Base-by-base conservation (phyloP, 1,140 invertebrate genomes). In the Drosophila eugracilis region DNA sequence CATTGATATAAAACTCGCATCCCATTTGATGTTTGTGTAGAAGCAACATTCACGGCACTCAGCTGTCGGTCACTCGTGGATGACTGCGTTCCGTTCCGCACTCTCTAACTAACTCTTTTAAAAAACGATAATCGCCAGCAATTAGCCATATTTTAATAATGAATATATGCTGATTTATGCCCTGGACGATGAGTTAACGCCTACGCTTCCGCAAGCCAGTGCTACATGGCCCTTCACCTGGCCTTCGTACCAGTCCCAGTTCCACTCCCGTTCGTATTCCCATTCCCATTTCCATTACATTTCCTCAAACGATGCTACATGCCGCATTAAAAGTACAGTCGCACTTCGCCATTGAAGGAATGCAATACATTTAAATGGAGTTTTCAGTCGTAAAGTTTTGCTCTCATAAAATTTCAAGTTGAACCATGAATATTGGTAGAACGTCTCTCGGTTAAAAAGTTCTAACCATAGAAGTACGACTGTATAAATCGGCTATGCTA, bases 121-220 rank as follows among this genome's bases (percentile, higher is more conserved):
- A 3, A 4, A 9, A 17, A 32, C 52, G 39, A 36, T 47, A 30
- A 45, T 62, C 34, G 41, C 54, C 37, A 4, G 26, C 41, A 65
- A 65, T 65, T 62, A 65, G 15, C 10, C 41, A 65, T 37, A 24
- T 37, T 62, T 44, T 44, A 44, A 44, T 9, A 62, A 62, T 45
- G 24, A 65, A 65, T 65, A 34, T 66, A 67, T 67, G 37, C 37
- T 66, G 63, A 67, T 67, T 66, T 52, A 44, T 67, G 63, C 59
- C 45, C 60, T 67, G 45, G 28, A 60, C 19, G 53, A 26, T 48
- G 39, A 62, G 57, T 69, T 21, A 41, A 59, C 74, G 57, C 74
- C 78, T 39, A 67, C 79, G 49, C 80, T 84, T 84, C 75, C 79
- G 75, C 59, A 60, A 22, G 26, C 32, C 32, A 10, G 14, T 22